phyloP scores from a whole-genome alignment of 2,113 vertebrate species.

The Hirundichthys speculiger region DNA sequence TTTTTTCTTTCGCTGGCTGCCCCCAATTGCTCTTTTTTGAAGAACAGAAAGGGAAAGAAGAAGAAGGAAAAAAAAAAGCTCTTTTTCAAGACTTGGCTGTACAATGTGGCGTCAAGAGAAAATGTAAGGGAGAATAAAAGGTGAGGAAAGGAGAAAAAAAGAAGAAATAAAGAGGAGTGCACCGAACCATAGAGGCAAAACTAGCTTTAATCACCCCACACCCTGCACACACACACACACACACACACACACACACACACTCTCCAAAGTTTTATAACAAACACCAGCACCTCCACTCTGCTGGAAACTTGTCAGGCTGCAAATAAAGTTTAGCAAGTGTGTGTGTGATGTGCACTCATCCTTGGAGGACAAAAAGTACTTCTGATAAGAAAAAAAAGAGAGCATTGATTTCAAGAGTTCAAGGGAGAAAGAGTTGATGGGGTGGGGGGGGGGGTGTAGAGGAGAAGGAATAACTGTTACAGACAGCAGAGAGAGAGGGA shows the following conservation, averaged over 20 bases:
- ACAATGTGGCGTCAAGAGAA: constrained; percentile 32
- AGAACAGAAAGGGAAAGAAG: not conserved
- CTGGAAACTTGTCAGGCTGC: constrained; percentile 46
- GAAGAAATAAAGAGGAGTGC: constrained; percentile 30
- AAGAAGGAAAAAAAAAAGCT: constrained; percentile 7
- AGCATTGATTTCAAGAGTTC: constrained; percentile 47
- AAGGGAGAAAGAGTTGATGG: constrained; percentile 8
- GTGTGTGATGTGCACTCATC: constrained; percentile 37
- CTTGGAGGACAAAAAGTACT: constrained; percentile 62
- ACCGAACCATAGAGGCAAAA: constrained; percentile 38
- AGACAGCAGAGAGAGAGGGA: constrained; percentile 11
- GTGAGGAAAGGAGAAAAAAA: not conserved
- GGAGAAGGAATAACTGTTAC: constrained; percentile 32
- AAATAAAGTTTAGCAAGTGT: constrained; percentile 54
- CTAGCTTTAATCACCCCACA: constrained; percentile 63
- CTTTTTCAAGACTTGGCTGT: constrained; percentile 38
- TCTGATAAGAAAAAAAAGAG: constrained; percentile 37
- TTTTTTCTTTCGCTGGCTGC: constrained; percentile 45
- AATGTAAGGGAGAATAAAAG: constrained; percentile 44
- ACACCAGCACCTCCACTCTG: constrained; percentile 39
- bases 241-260: constrained; percentile 17
- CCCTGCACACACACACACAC: constrained; percentile 2
- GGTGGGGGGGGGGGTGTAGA: not conserved
- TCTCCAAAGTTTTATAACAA: constrained; percentile 57
- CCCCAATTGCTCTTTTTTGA: constrained; percentile 69